These are phyloP conservation scores for Gymnothorax reevesii DNA, from an alignment of 2,797 vertebrate genomes.

Conservation along the genomic window DNA sequence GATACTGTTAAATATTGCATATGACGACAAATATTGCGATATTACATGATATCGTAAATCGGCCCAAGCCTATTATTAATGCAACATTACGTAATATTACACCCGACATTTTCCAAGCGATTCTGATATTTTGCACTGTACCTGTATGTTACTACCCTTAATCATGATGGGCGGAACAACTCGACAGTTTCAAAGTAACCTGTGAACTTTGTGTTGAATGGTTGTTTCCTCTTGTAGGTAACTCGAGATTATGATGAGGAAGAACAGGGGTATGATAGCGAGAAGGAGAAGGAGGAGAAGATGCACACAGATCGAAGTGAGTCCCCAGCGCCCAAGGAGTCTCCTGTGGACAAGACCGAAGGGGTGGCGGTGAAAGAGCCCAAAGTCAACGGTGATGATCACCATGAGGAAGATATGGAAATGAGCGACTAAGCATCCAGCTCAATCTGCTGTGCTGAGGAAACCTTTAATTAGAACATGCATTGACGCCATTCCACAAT, in stretches of 20 bases:
- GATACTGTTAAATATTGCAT: too few relatives aligned
- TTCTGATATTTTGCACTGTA: too few relatives aligned
- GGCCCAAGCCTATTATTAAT: too few relatives aligned
- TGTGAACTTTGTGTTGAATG: not conserved
- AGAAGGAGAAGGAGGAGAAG: conserved; percentile 85
- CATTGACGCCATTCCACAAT: conserved; percentile 71
- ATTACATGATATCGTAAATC: too few relatives aligned
- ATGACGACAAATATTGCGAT: too few relatives aligned
- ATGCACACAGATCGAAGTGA: conserved; percentile 68
- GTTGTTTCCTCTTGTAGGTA: conserved; percentile 75
- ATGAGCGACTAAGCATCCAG: conserved; percentile 87
- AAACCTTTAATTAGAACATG: conserved; percentile 40
- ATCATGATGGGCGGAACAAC: not conserved
- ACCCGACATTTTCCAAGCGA: too few relatives aligned
- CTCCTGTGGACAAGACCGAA: conserved; percentile 64
- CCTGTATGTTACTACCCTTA: not conserved
- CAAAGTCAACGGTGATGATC: conserved; percentile 91
- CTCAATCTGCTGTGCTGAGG: conserved; percentile 39
- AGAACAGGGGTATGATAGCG: conserved; percentile 96
- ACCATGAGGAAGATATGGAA: conserved; percentile 97
- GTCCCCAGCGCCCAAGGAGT: conserved; percentile 77
- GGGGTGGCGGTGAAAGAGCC: conserved; percentile 76
- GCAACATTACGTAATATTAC: too few relatives aligned
- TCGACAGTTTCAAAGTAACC: not conserved
- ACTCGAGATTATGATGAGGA: conserved; percentile 97